Evolutionary conservation across 2,797 vertebrate genomes (phyloP).

Genomic region (Urocyon cinereoargenteus): DNA sequence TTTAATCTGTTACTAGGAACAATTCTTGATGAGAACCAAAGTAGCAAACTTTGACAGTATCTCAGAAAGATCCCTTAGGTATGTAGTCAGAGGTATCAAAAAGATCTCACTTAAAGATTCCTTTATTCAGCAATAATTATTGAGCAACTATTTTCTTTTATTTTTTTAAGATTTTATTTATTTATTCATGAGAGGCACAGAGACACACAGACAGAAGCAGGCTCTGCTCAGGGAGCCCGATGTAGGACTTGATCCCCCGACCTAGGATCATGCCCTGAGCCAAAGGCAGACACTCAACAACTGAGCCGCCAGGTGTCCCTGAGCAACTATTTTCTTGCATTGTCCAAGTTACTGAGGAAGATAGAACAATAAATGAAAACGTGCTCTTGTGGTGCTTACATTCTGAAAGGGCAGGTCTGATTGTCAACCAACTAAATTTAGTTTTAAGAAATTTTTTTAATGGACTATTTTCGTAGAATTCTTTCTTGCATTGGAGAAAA

Average conservation of each 20-base stretch:
- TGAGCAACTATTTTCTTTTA: not conserved
- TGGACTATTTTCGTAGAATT: constrained; percentile 11
- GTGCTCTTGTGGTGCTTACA: not conserved
- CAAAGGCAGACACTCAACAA: too few relatives aligned
- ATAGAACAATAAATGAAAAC: not conserved
- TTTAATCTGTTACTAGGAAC: not conserved
- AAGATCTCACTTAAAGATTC: not conserved
- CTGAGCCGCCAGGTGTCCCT: too few relatives aligned
- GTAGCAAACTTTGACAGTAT: not conserved
- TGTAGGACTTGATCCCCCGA: too few relatives aligned
- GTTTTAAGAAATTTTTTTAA: constrained; percentile 18
- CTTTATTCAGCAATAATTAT: not conserved
- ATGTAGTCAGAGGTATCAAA: not conserved
- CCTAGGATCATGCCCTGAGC: too few relatives aligned
- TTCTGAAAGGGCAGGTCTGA: not conserved
- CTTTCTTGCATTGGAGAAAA: not conserved
- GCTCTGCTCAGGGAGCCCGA: too few relatives aligned
- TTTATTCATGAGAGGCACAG: too few relatives aligned
- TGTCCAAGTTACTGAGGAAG: not conserved
- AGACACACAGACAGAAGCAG: too few relatives aligned
- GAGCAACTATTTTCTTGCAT: not conserved
- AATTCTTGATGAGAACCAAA: constrained; percentile 8
- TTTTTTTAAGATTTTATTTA: too few relatives aligned
- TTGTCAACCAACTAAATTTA: not conserved
- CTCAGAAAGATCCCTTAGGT: not conserved